These are phyloP conservation scores for Pollenia griseotomentosa DNA, from an alignment of 2,888 invertebrate species.

Conservation along the genomic window DNA sequence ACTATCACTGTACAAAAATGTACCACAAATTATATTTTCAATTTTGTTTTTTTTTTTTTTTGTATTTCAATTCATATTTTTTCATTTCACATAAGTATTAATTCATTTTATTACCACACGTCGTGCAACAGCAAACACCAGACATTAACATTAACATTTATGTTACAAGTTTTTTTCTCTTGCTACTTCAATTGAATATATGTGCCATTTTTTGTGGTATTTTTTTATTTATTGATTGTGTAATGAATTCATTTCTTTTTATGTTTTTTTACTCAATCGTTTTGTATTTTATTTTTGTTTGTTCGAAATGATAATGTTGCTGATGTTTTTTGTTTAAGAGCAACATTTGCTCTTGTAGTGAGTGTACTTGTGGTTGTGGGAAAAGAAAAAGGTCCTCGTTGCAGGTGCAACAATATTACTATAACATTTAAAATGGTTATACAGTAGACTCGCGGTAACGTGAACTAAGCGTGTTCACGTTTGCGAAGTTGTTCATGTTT, in stretches of 20 bases:
- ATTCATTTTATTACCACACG: conserved; percentile 62
- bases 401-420: conserved; percentile 34
- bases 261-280: conserved; percentile 16
- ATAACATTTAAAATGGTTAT: conserved; percentile 42
- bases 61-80: background rate
- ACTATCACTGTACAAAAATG: background rate
- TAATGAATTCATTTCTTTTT: conserved; percentile 65
- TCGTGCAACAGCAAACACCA: conserved; percentile 58
- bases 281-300: conserved; percentile 17
- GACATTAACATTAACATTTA: conserved; percentile 26
- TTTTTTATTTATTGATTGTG: conserved; percentile 68
- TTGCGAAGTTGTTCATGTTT: too few relatives aligned
- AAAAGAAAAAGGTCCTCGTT: conserved; percentile 41
- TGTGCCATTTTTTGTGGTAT: conserved; percentile 62
- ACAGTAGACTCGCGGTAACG: too few relatives aligned
- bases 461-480: too few relatives aligned
- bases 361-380: conserved; percentile 31
- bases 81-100: conserved; percentile 49
- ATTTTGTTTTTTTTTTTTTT: background rate
- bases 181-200: conserved; percentile 62
- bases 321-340: conserved; percentile 21
- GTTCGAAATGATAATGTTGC: conserved; percentile 12
- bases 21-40: conserved; percentile 47
- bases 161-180: conserved; percentile 10
- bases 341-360: conserved; percentile 33